Evolutionary conservation across 2,113 vertebrate species (phyloP).

Genomic region (crab-eating macaque (Macaca fascicularis)): DNA sequence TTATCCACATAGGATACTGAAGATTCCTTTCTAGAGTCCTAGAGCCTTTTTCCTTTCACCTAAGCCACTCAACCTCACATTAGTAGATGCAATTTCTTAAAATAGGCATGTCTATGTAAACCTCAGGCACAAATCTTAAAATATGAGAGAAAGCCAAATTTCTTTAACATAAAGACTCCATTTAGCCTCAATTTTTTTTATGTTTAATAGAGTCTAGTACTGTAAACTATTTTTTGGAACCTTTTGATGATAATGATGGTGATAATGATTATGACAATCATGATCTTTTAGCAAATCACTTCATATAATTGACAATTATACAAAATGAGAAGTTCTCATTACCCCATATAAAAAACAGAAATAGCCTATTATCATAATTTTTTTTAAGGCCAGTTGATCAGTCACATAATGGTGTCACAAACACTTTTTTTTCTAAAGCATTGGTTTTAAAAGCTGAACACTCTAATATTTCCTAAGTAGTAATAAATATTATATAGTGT

Average conservation of each 20-base stretch:
- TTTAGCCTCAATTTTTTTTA: background rate
- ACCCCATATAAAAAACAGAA: background rate
- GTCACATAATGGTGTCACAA: background rate
- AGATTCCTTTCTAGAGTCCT: background rate
- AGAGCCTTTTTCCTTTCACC: background rate
- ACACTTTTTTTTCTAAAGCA: background rate
- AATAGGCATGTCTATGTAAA: background rate
- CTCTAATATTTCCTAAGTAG: background rate
- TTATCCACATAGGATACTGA: background rate
- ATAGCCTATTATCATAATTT: background rate
- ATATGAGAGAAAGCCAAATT: background rate
- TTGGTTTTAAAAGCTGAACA: background rate
- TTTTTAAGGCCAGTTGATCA: background rate
- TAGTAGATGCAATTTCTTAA: background rate
- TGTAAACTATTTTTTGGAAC: background rate
- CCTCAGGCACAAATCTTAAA: background rate
- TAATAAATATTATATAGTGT: background rate
- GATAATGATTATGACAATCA: background rate
- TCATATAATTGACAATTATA: constrained; percentile 40
- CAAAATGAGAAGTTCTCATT: background rate
- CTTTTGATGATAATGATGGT: constrained; percentile 2
- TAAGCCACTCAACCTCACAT: background rate
- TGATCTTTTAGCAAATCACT: background rate
- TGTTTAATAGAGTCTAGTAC: background rate
- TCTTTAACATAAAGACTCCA: background rate